These are phyloP conservation scores for Atta colombica DNA, from an alignment of 1,140 invertebrate genomes.

Conservation along the genomic window DNA sequence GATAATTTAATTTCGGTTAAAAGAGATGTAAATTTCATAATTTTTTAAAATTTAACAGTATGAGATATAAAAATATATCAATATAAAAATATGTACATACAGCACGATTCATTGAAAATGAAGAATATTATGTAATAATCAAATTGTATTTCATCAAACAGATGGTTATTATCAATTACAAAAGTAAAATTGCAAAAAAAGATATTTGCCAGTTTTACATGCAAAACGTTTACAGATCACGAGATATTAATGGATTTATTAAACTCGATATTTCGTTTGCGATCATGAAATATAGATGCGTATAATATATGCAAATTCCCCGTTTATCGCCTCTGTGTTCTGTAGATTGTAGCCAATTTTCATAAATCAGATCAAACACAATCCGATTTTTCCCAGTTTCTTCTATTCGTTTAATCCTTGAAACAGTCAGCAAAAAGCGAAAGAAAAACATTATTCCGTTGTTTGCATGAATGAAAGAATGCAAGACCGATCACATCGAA, in stretches of 20 bases:
- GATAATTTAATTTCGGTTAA: not conserved
- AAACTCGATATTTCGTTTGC: slow-evolving; percentile 17
- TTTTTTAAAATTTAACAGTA: not conserved
- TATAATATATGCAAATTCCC: slow-evolving; percentile 29
- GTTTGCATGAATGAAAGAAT: not conserved
- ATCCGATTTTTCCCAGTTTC: not conserved
- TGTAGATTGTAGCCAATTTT: slow-evolving; percentile 24
- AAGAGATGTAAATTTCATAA: slow-evolving; percentile 13
- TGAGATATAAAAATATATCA: too few species aligned
- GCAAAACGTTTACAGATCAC: not conserved
- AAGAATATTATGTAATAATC: not conserved
- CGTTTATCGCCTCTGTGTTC: not conserved
- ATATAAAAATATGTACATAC: not conserved
- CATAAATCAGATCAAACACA: slow-evolving; percentile 44
- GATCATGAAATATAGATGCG: not conserved
- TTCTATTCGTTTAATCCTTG: slow-evolving; percentile 7
- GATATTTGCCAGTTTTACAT: not conserved
- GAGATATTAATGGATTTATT: slow-evolving; percentile 25
- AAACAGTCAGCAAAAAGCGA: not conserved
- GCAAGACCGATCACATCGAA: slow-evolving; percentile 10
- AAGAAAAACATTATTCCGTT: slow-evolving; percentile 35
- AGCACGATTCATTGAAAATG: not conserved
- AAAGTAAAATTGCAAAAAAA: slow-evolving; percentile 10
- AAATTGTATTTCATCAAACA: not conserved
- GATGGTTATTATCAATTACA: not conserved